phyloP scores from a whole-genome alignment of 2,797 vertebrate species.

The Propithecus perrieri region DNA sequence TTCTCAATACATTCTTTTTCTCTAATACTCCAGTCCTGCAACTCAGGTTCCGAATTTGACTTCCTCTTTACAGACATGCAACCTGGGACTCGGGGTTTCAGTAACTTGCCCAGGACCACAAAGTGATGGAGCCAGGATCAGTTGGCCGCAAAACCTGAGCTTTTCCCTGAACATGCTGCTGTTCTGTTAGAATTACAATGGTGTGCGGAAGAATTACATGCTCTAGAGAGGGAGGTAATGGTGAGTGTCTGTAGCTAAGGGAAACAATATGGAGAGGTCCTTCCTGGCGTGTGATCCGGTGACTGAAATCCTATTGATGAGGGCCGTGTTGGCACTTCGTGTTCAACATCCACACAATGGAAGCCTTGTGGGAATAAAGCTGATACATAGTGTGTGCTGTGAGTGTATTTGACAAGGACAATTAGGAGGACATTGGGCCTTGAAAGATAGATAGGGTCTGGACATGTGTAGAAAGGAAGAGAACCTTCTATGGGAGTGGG shows the following conservation, averaged over 20 bases:
- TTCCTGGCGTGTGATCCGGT: neutral
- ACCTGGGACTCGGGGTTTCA: neutral
- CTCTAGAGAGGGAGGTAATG: neutral
- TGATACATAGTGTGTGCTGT: rapidly evolving
- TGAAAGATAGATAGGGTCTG: neutral
- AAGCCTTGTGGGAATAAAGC: neutral
- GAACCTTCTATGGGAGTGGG: neutral
- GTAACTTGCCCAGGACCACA: neutral
- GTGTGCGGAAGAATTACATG: neutral
- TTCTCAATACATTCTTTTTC: neutral
- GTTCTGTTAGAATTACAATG: neutral
- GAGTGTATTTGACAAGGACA: neutral
- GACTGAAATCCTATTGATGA: neutral
- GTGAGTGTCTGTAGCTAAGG: neutral
- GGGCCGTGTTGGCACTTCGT: rapidly evolving
- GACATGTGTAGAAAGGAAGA: neutral
- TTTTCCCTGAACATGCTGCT: neutral
- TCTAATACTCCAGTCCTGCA: neutral
- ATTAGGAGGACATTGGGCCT: neutral
- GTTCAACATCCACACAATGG: neutral
- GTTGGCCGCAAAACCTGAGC: neutral
- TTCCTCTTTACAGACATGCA: neutral
- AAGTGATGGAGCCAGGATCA: neutral
- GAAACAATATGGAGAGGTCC: neutral
- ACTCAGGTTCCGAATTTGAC: neutral